These are phyloP conservation scores for Helicoverpa armigera DNA, from an alignment of 1,140 invertebrate genomes.

Conservation along the genomic window DNA sequence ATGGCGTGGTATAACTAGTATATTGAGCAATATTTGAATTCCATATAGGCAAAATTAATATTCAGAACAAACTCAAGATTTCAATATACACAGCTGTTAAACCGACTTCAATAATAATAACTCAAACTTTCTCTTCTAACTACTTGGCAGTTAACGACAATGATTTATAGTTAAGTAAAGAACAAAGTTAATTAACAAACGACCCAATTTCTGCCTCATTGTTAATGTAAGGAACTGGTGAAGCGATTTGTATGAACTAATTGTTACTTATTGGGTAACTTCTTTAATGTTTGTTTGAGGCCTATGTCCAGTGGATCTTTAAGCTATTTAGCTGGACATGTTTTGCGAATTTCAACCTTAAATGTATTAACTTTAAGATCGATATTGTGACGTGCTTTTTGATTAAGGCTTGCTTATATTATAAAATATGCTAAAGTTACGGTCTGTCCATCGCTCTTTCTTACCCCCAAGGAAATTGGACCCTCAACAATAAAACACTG, in stretches of 20 bases:
- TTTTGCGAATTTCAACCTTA: no score
- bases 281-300: not conserved
- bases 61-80: not conserved
- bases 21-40: not conserved
- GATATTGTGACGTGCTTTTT: no score
- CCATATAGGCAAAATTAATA: not conserved
- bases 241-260: not conserved
- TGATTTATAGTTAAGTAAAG: constrained; percentile 39
- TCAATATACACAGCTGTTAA: not conserved
- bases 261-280: not conserved
- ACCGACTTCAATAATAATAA: constrained; percentile 1
- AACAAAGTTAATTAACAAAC: constrained; percentile 33
- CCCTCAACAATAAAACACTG: no score
- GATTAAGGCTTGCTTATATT: no score
- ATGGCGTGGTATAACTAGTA: no score
- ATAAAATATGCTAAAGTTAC: no score
- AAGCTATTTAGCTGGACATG: no score
- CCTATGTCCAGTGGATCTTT: no score
- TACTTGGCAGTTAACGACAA: constrained; percentile 30
- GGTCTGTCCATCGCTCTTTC: no score
- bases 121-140: constrained; percentile 3
- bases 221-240: constrained; percentile 27
- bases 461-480: no score
- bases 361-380: no score
- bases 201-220: constrained; percentile 34